phyloP scores from a whole-genome alignment of 2,113 vertebrate genomes.

The Neopipo cinnamomea region DNA sequence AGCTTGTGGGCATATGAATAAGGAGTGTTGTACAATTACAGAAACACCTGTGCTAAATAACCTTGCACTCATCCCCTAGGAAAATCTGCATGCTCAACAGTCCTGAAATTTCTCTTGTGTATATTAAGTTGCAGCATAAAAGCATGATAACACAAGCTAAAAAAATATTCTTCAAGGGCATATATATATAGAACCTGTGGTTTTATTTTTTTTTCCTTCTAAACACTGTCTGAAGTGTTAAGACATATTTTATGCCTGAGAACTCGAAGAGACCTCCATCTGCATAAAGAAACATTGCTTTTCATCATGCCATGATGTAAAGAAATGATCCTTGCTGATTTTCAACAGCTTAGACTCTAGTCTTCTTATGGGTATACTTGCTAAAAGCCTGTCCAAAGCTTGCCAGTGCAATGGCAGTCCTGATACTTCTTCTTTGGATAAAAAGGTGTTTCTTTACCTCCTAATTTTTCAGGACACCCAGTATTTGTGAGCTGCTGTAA shows the following conservation, averaged over 20 bases:
- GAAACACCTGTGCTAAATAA: conserved; percentile 54
- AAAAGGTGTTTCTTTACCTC: not conserved
- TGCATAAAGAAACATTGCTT: not conserved
- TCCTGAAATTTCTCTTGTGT: not conserved
- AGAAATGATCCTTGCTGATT: not conserved
- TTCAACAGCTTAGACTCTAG: not conserved
- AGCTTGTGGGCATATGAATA: conserved; percentile 28
- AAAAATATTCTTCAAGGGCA: not conserved
- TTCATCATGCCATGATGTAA: not conserved
- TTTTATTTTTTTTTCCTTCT: not conserved
- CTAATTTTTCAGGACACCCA: not conserved
- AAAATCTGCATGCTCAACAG: conserved; percentile 48
- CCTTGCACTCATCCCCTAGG: conserved; percentile 26
- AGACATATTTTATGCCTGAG: not conserved
- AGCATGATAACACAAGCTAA: not conserved
- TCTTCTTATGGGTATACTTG: not conserved
- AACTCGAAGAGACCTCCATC: not conserved
- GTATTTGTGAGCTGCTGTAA: not conserved
- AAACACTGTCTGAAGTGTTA: not conserved
- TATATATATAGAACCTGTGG: not conserved
- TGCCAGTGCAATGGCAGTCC: not conserved
- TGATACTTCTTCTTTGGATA: not conserved
- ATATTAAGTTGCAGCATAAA: conserved; percentile 15
- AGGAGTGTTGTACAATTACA: conserved; percentile 28
- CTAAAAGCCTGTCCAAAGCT: not conserved